Evolutionary conservation across 2,888 invertebrate species (phyloP), one percentile per base, ranked within the genome.

Genomic region (Lingula anatina): DNA sequence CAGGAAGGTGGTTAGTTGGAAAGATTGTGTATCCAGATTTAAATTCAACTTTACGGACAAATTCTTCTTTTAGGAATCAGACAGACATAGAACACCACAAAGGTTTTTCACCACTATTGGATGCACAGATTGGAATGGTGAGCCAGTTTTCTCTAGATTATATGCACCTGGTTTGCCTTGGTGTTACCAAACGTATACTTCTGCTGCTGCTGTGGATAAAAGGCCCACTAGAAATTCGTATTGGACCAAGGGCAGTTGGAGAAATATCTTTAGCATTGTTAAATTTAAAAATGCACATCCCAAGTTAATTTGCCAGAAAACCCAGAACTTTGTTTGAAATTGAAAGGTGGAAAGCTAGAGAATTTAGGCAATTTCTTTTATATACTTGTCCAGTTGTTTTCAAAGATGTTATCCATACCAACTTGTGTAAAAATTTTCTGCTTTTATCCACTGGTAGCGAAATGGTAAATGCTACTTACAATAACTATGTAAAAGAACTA

Each of bases 141-240:
- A 53, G 53, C 3, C 41, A 59, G 42, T 58, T 73, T 49, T 61
- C 65, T 7, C 40, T 64, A 15, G 64, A 70, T 12, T 62, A 64
- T 50, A 60, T 70, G 70, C 71, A 73, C 41, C 42, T 66, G 5
- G 48, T 65, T 15, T 68, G 62, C 42, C 54, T 72, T 23, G 71
- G 70, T 9, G 61, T 66, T 23, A 54, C 64, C 27, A 57, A 56
- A 27, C 64, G 64, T 50, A n/a, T n/a, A n/a, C n/a, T n/a, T n/a
- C 39, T 70, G 3, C 35, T 72, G 0, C 27, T 50, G 5, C 45
- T 60, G 24, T 64, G 62, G 63, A 53, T 56, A 20, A 52, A 50
- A 43, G 67, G 65, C 9, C 50, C 50, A 20, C 37, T 46, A 28
- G 36, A 46, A 41, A 28, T 20, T 42, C 35, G 49, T n/a, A 25